Evolutionary conservation across 2,797 vertebrate species (phyloP).

Genomic region (Gymnoscopelus microlampas): DNA sequence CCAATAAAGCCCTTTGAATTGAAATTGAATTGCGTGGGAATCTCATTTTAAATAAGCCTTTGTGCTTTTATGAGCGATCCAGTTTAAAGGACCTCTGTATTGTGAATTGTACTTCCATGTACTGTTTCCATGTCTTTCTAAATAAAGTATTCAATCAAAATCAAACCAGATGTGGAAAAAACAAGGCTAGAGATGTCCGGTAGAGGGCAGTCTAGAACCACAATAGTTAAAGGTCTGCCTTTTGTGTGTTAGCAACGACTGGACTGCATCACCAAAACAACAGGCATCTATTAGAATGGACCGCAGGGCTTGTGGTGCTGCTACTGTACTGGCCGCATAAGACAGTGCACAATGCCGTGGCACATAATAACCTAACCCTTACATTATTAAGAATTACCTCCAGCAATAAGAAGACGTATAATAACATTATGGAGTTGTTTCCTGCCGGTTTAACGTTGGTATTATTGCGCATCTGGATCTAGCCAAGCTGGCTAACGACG

Average conservation of each 20-base stretch:
- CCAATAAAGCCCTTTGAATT: too few species aligned
- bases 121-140: too few species aligned
- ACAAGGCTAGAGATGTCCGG: constrained; percentile 7
- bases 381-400: neutral
- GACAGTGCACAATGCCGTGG: too few species aligned
- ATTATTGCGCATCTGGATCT: constrained; percentile 75
- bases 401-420: neutral
- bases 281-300: constrained; percentile 32
- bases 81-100: too few species aligned
- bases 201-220: constrained; percentile 50
- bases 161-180: too few species aligned
- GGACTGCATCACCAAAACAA: constrained; percentile 63
- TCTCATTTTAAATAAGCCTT: too few species aligned
- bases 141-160: too few species aligned
- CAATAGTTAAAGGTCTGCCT: constrained; percentile 22
- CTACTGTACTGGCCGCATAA: neutral
- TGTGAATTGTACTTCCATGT: too few species aligned
- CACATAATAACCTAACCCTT: neutral
- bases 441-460: constrained; percentile 22
- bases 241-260: constrained; percentile 66
- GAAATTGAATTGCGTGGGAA: too few species aligned
- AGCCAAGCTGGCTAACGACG: constrained; percentile 28
- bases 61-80: too few species aligned
- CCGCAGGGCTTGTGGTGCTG: neutral
- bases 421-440: constrained; percentile 15